Evolutionary conservation across 2,888 invertebrate species (phyloP), one percentile per base, ranked within the genome.

Genomic region (Leptopilina myrica): DNA sequence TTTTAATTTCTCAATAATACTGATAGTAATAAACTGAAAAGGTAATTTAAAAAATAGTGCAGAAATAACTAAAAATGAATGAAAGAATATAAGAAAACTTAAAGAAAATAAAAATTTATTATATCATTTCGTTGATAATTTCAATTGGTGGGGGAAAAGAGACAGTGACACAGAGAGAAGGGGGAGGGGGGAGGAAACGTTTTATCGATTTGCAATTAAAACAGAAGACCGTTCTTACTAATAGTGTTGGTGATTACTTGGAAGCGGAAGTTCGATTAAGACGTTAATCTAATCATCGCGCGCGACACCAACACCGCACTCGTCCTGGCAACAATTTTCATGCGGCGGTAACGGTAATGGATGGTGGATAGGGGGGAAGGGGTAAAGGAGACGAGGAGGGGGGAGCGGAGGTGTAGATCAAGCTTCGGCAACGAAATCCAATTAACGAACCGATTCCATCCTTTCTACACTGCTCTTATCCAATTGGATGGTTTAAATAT

Each of bases 271-370:
- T 81, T 77, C 76, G 56, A 76, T 81, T 77, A 78, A 79, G 78
- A 79, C 76, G 77, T 82, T 79, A 79, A 80, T 15, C 69, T 79
- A 77, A 79, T 59, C 76, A 78, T 12, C 62, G 77, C 78, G 77
- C 78, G 77, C 77, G 79, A 78, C 79, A 62, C 75, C 46, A 65
- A 65, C 49, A 49, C 15, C 66, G 49, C 76, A 66, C 78, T 80
- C 78, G 76, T 78, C 78, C 78, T 49, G 69, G 66, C n/a, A 79
- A 81, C 81, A 76, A 78, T 84, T 80, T 83, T 78, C 49, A 49
- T 49, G 12, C 11, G 49, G 49, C 11, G 46, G 46, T 46, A 46
- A 46, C 8, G 46, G 46, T 33, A 33, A 33, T 33, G 33, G 33
- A 33, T 33, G 33, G 33, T 33, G 33, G 33, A 33, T 33, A 43